Conservation (phyloP, 2,113 vertebrate genomes). For the Ploceus nigricollis region DNA sequence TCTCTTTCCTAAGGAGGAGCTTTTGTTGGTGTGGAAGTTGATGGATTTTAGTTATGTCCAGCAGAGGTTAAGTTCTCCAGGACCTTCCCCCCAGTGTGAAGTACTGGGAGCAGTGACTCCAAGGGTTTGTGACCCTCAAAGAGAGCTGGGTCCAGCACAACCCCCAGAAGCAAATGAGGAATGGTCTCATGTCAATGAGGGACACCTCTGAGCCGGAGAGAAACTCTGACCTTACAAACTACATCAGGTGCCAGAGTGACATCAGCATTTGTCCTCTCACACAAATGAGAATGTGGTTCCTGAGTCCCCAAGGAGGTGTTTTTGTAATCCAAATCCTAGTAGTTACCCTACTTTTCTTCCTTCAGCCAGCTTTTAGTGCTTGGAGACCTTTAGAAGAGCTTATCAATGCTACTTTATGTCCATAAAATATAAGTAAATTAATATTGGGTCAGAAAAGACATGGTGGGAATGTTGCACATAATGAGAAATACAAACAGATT, state of each 20-base stretch:
- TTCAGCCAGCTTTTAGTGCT: neutral
- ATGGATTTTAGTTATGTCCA: neutral
- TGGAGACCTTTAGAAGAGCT: neutral
- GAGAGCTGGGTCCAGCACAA: neutral
- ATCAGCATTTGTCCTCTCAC: neutral
- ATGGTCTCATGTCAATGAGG: neutral
- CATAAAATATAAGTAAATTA: neutral
- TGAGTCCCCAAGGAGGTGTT: neutral
- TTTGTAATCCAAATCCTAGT: neutral
- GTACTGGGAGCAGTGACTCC: neutral
- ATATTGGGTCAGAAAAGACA: neutral
- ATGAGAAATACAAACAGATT: neutral
- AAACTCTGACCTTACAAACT: neutral
- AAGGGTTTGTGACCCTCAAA: neutral
- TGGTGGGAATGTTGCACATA: neutral
- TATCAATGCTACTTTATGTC: neutral
- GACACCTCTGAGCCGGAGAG: neutral
- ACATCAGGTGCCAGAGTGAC: neutral
- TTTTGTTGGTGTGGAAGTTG: neutral
- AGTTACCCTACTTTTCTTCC: neutral
- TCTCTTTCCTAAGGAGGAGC: neutral
- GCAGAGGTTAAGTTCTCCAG: neutral
- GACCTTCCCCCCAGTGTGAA: rapidly evolving
- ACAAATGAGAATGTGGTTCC: neutral
- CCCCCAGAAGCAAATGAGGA: neutral